Evolutionary conservation across 2,888 invertebrate species (phyloP).

Genomic region (Phasia obesa): DNA sequence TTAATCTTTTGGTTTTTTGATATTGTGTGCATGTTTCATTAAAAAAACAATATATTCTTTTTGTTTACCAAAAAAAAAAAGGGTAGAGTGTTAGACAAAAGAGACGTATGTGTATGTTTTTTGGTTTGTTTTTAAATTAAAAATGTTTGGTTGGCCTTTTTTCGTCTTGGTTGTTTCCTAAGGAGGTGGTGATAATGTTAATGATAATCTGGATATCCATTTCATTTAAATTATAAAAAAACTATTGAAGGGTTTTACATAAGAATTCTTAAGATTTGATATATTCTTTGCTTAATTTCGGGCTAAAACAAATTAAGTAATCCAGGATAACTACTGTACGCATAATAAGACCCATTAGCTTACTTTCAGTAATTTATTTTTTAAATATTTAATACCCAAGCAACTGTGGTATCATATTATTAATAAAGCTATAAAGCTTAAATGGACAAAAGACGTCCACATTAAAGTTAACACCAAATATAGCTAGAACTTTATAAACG

Average conservation of each 20-base stretch:
- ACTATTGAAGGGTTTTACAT: neutral
- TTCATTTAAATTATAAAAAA: conserved; percentile 61
- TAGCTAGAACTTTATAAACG: too few species aligned
- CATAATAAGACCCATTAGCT: too few species aligned
- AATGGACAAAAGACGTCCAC: too few species aligned
- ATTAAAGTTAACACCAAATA: too few species aligned
- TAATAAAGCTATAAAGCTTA: too few species aligned
- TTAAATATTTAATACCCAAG: too few species aligned
- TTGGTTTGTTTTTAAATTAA: conserved; percentile 59
- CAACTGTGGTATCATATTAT: too few species aligned
- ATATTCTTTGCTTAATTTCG: too few species aligned
- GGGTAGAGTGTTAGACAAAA: conserved; percentile 32
- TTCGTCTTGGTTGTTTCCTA: conserved; percentile 6
- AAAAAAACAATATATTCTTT: neutral
- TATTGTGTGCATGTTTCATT: conserved; percentile 10
- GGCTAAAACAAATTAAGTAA: too few species aligned
- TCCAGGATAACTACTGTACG: too few species aligned
- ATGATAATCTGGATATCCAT: conserved; percentile 67
- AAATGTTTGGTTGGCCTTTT: conserved; percentile 18
- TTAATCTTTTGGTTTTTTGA: conserved; percentile 33
- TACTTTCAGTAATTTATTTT: too few species aligned
- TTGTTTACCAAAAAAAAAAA: conserved; percentile 20
- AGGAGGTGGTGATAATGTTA: conserved; percentile 57
- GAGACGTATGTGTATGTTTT: conserved; percentile 34
- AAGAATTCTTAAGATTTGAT: neutral